Percentiles rank a stretch among this genome's conserved stretches.
Evolutionary conservation across 2,113 vertebrate species (phyloP).

Genomic region (Gasterosteus aculeatus): DNA sequence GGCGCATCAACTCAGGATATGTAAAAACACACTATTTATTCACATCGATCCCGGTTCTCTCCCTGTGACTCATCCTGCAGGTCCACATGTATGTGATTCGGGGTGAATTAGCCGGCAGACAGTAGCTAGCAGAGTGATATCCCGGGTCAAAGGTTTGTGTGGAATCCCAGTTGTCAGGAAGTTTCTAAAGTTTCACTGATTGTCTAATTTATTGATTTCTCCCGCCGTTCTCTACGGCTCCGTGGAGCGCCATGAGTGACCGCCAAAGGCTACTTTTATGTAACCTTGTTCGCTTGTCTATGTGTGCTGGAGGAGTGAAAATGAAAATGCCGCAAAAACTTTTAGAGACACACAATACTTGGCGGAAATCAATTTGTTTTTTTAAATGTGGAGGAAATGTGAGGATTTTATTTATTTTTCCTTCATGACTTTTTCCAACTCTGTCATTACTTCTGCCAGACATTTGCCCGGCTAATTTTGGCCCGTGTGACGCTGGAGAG

Average conservation of each 20-base stretch:
- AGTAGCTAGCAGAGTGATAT: neutral
- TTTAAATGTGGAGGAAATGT: neutral
- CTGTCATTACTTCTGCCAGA: slow-evolving; percentile 45
- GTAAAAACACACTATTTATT: neutral
- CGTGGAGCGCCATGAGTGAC: too few species aligned
- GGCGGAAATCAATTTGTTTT: neutral
- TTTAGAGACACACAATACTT: neutral
- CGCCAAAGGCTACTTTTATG: neutral
- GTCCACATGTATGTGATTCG: neutral
- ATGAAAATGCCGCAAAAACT: neutral
- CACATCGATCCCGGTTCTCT: neutral
- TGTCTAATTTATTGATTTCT: neutral
- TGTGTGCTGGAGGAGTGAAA: too few species aligned
- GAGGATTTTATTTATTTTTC: neutral
- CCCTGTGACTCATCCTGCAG: neutral
- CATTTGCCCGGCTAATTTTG: slow-evolving; percentile 54
- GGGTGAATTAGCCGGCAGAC: neutral
- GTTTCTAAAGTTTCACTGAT: neutral
- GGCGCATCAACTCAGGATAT: neutral
- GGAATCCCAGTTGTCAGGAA: neutral
- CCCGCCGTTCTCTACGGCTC: neutral
- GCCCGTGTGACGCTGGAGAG: slow-evolving; percentile 23
- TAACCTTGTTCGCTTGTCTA: neutral
- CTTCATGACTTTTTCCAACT: slow-evolving; percentile 16
- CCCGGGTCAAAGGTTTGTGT: neutral